Evolutionary conservation across 2,888 invertebrate genomes (phyloP).

Genomic region (Sussaba pulchella): DNA sequence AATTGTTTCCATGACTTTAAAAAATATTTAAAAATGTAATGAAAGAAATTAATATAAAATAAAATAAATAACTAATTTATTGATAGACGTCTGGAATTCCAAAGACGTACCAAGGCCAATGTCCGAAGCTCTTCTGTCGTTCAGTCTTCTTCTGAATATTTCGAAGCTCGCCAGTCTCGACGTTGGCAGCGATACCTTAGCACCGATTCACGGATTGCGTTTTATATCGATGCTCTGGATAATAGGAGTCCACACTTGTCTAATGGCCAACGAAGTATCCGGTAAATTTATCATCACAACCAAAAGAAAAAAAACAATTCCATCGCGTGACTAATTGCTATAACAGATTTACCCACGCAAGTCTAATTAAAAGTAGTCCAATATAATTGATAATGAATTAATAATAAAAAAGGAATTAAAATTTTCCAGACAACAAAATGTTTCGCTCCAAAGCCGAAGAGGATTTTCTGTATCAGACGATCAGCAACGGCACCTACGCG

Average conservation of each 20-base stretch:
- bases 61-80: not conserved
- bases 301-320: too few relatives aligned
- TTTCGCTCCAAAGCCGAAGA: slow-evolving; percentile 83
- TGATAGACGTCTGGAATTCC: slow-evolving; percentile 72
- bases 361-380: not conserved
- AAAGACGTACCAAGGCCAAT: slow-evolving; percentile 73
- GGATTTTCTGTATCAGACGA: slow-evolving; percentile 85
- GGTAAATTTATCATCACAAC: slow-evolving; percentile 67
- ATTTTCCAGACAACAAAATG: slow-evolving; percentile 85
- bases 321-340: slow-evolving; percentile 5
- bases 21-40: slow-evolving; percentile 4
- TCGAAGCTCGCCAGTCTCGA: slow-evolving; percentile 76
- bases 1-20: too few relatives aligned
- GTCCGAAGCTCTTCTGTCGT: slow-evolving; percentile 76
- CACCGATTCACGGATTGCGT: slow-evolving; percentile 87
- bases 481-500: slow-evolving; percentile 86
- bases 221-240: slow-evolving; percentile 89
- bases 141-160: slow-evolving; percentile 78
- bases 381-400: too few relatives aligned
- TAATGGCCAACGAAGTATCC: slow-evolving; percentile 77
- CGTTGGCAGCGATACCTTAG: slow-evolving; percentile 85
- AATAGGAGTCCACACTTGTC: slow-evolving; percentile 83
- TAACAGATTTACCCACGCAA: not conserved
- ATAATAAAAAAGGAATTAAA: too few relatives aligned
- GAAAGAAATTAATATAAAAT: slow-evolving; percentile 15